Evolutionary conservation across 2,888 invertebrate species (phyloP).

Genomic region (Caenorhabditis sp.): DNA sequence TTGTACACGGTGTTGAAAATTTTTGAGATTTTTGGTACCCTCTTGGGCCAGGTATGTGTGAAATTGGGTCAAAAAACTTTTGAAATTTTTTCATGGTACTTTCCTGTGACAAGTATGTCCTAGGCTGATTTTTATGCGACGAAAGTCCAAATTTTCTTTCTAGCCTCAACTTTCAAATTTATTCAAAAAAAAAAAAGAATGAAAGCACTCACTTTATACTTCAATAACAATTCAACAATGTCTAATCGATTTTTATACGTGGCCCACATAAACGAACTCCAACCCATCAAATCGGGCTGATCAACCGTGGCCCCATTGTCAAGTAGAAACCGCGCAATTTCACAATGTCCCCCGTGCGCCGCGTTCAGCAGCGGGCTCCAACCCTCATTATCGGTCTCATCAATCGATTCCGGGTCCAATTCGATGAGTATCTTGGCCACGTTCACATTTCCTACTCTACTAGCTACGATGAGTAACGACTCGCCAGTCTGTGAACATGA

Average conservation of each 20-base stretch:
- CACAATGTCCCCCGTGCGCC: constrained; percentile 85
- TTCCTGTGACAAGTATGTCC: too few relatives aligned
- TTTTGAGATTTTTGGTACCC: too few relatives aligned
- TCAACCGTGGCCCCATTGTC: constrained; percentile 75
- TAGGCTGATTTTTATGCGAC: too few relatives aligned
- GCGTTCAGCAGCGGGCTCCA: constrained; percentile 86
- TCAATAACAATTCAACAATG: constrained; percentile 76
- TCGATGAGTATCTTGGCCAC: constrained; percentile 79
- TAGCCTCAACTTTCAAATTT: too few relatives aligned
- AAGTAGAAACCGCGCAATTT: constrained; percentile 83
- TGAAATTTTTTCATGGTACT: too few relatives aligned
- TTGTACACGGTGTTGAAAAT: too few relatives aligned
- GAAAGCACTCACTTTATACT: constrained; percentile 11
- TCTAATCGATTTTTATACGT: constrained; percentile 84
- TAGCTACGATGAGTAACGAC: constrained; percentile 65
- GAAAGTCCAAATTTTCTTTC: too few relatives aligned
- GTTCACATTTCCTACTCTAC: constrained; percentile 79
- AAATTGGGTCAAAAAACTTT: too few relatives aligned
- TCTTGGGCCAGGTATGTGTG: too few relatives aligned
- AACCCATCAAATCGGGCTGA: constrained; percentile 78
- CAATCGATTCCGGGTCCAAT: constrained; percentile 54
- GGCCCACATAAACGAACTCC: constrained; percentile 97
- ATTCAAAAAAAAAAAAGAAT: too few relatives aligned
- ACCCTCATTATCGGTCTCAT: constrained; percentile 70
- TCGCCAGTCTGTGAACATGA: constrained; percentile 63